Evolutionary conservation across 2,113 vertebrate genomes (phyloP).

Genomic region (Myotis lucifugus): DNA sequence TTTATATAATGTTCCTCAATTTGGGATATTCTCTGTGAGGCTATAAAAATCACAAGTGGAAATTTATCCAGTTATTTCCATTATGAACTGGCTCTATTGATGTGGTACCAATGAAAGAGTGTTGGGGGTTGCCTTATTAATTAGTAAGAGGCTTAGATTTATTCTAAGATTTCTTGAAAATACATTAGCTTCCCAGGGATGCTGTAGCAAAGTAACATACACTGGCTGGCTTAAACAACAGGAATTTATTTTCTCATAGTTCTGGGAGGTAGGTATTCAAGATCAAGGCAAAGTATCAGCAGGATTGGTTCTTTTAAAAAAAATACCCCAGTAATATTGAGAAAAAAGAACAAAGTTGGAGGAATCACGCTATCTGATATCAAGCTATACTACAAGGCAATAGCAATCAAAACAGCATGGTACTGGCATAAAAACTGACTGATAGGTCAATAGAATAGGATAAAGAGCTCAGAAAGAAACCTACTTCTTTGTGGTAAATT

Average conservation of each 20-base stretch:
- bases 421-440: no score
- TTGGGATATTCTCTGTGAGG: not conserved
- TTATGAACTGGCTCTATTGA: not conserved
- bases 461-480: no score
- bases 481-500: no score
- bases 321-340: no score
- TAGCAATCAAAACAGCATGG: no score
- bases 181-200: not conserved
- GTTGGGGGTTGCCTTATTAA: not conserved
- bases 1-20: not conserved
- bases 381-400: no score
- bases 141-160: not conserved
- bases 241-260: not conserved
- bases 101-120: not conserved
- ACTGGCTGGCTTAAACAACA: not conserved
- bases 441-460: no score
- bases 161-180: not conserved
- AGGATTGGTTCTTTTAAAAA: not conserved
- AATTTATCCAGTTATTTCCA: not conserved
- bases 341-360: no score
- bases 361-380: no score
- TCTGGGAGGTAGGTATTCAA: not conserved
- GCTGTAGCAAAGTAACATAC: not conserved
- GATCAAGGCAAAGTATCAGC: not conserved
- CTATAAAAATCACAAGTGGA: not conserved